Evolutionary conservation across 1,140 invertebrate genomes (phyloP).

Genomic region (Rhopalosiphum padi): DNA sequence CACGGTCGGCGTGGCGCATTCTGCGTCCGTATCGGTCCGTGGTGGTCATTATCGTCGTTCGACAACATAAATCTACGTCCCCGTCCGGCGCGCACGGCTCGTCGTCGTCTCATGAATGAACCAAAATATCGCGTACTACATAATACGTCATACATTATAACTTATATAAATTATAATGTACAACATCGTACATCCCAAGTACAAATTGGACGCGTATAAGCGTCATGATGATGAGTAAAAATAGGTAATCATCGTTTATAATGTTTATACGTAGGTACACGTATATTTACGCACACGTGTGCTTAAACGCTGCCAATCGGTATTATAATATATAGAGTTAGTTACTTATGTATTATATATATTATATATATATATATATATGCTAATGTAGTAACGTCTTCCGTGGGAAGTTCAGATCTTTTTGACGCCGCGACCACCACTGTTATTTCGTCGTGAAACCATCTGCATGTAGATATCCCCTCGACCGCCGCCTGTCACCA

Average conservation of each 20-base stretch:
- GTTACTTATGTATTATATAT: too few species aligned
- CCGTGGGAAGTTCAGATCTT: neutral
- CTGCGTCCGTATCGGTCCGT: neutral
- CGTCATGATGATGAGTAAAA: neutral
- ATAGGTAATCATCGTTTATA: neutral
- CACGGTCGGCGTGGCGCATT: neutral
- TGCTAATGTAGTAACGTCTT: too few species aligned
- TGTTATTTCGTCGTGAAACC: neutral
- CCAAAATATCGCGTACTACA: neutral
- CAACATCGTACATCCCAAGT: neutral
- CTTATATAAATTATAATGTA: neutral
- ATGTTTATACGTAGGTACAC: neutral
- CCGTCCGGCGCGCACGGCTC: neutral
- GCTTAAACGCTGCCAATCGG: too few species aligned
- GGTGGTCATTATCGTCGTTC: constrained; percentile 34
- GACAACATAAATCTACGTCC: constrained; percentile 43
- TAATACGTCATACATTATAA: neutral
- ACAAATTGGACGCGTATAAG: neutral
- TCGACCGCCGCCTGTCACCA: too few species aligned
- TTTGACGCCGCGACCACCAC: neutral
- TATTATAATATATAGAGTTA: too few species aligned
- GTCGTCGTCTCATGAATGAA: constrained; percentile 4
- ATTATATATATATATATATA: too few species aligned
- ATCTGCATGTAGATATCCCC: too few species aligned
- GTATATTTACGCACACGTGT: too few species aligned